These are phyloP conservation scores for Chrysopilus asiliformis DNA, from an alignment of 2,888 invertebrate species.

Conservation along the genomic window DNA sequence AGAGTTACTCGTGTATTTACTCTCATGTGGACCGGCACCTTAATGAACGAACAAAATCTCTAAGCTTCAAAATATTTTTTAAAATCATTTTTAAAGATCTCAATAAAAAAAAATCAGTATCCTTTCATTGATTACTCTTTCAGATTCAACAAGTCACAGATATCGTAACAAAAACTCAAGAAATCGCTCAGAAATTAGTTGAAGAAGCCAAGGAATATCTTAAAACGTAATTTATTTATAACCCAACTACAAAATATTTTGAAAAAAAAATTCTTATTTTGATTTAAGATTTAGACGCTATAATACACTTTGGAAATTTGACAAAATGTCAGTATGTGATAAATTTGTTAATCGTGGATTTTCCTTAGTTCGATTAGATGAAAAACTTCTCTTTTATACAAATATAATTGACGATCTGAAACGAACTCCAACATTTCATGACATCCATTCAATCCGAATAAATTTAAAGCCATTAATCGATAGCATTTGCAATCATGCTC, in stretches of 20 bases:
- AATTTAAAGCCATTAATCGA: conserved; percentile 58
- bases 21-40: no score
- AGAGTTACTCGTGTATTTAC: no score
- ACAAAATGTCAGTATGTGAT: conserved; percentile 59
- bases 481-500: conserved; percentile 57
- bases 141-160: conserved; percentile 57
- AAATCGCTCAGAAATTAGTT: conserved; percentile 50
- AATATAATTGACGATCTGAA: conserved; percentile 56
- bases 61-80: no score
- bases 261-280: conserved; percentile 1
- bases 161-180: conserved; percentile 50
- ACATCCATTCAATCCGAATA: conserved; percentile 54
- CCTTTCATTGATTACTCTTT: conserved; percentile 47
- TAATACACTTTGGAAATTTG: conserved; percentile 60
- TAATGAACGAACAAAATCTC: no score
- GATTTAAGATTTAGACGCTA: conserved; percentile 54
- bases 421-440: conserved; percentile 43
- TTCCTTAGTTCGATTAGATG: conserved; percentile 54
- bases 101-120: no score
- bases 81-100: no score
- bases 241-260: background rate
- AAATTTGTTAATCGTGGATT: conserved; percentile 58
- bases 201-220: conserved; percentile 50
- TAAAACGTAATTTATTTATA: conserved; percentile 36
- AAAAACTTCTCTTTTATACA: conserved; percentile 73